Base-by-base conservation (phyloP, 2,797 vertebrate genomes). In the Phaenicophaeus curvirostris region DNA sequence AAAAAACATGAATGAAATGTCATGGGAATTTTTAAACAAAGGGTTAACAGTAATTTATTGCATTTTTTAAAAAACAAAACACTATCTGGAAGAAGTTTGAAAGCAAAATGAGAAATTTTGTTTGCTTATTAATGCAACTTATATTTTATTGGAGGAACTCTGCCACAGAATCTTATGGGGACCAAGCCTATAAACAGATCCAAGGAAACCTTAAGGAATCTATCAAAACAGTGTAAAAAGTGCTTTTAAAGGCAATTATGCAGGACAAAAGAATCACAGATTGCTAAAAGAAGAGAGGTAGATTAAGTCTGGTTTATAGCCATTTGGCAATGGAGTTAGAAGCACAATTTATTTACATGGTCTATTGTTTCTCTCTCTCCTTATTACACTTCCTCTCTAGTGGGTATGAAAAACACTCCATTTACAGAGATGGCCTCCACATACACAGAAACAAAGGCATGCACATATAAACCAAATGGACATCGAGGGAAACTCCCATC, bases 401-500 rank as follows among this genome's bases (percentile, higher is more conserved):
- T 4, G 9, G 4, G 4, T 37, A 28, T 39, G 23, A 62, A 27
- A 15, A 66, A 6, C 16, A 30, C 16, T 27, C 6, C 8, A 12
- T 78, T 62, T 46, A 21, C 30, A 51, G 30, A 58, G 7, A 62
- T 83, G n/a, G 15, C 39, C 50, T 86, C 6, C 27, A 27, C 11
- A n/a, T 16, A 54, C 15, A 20, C 2, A 46, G 57, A 42, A 69
- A 30, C 5, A 30, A 24, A 5, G 11, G 1, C 13, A 35, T 11
- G 11, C 27, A 28, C 0, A 1, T 28, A 10, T 2, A 54, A 8
- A 13, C 11, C 7, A 13, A 4, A 13, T 14, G 24, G 15, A 8
- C 27, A 41, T 3, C 15, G 28, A 18, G 5, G 15, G 3, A 12
- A 50, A n/a, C 28, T 46, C 8, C 33, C 18, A 17, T 15, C 12